Conservation (phyloP, 2,888 invertebrate species). For the Priocnemis perturbator region DNA sequence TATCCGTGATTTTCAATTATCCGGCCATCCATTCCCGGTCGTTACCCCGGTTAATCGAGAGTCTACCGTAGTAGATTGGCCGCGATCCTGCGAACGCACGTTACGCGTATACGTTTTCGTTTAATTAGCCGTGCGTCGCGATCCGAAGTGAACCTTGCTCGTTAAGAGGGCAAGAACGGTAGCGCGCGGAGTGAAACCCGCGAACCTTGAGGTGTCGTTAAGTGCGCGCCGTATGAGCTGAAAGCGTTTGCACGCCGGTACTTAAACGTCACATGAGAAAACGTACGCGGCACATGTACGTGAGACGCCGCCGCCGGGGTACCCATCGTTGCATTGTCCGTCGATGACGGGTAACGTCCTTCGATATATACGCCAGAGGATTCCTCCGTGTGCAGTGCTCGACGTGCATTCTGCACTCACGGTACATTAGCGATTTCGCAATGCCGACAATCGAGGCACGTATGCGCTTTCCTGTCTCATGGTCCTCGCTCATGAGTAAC, state of each 20-base stretch:
- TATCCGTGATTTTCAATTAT: too few relatives aligned
- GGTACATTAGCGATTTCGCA: constrained; percentile 45
- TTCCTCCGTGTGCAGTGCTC: constrained; percentile 16
- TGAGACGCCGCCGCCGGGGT: constrained; percentile 13
- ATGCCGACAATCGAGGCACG: constrained; percentile 28
- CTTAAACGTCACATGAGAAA: constrained; percentile 31
- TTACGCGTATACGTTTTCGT: too few relatives aligned
- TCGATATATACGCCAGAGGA: constrained; percentile 33
- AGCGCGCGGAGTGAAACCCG: not conserved
- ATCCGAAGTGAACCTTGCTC: not conserved
- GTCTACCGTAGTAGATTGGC: too few relatives aligned
- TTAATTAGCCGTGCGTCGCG: not conserved
- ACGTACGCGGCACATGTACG: constrained; percentile 29
- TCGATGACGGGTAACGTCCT: constrained; percentile 45
- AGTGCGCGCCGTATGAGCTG: constrained; percentile 33
- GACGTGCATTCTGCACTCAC: constrained; percentile 20
- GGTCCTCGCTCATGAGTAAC: not conserved
- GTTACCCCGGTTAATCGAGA: too few relatives aligned
- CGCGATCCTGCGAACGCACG: too few relatives aligned
- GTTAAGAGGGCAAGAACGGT: constrained; percentile 6
- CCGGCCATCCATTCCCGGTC: too few relatives aligned
- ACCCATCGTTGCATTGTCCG: constrained; percentile 48
- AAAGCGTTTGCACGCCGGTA: constrained; percentile 33
- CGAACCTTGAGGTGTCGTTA: constrained; percentile 47
- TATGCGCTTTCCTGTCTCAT: constrained; percentile 27